These are phyloP conservation scores for Equus quagga DNA, from an alignment of 2,113 vertebrate species.

Conservation along the genomic window DNA sequence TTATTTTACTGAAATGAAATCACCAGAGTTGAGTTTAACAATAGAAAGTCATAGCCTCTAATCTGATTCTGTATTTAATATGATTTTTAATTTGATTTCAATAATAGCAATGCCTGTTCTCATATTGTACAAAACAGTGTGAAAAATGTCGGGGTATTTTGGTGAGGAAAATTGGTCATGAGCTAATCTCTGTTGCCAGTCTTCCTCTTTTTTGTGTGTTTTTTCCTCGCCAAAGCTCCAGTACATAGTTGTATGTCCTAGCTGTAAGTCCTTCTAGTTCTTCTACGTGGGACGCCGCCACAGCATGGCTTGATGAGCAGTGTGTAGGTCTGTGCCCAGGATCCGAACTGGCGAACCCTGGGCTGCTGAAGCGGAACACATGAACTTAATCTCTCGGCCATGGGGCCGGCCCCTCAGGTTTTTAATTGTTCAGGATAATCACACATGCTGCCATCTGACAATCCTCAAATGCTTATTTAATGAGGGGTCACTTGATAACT, in stretches of 20 bases:
- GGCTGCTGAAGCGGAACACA: no score
- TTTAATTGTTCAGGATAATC: neutral
- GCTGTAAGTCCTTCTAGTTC: no score
- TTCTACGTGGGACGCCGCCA: no score
- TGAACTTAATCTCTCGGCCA: no score
- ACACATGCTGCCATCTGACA: neutral
- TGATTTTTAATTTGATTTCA: constrained; percentile 40
- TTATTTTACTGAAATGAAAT: constrained; percentile 25
- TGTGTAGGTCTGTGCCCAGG: no score
- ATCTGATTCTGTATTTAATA: neutral
- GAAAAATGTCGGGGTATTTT: neutral
- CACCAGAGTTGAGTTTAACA: neutral
- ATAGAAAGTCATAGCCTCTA: constrained; percentile 8
- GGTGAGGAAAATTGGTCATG: no score
- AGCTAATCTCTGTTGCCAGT: no score
- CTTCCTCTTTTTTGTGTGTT: no score
- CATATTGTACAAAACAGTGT: neutral
- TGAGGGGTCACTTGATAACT: neutral
- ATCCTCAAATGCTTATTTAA: constrained; percentile 8
- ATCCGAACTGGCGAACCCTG: no score
- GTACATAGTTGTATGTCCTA: no score
- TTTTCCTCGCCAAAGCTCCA: no score
- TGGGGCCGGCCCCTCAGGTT: neutral
- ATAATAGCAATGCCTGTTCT: neutral
- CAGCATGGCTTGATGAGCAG: no score